Conservation (phyloP, 2,888 invertebrate genomes). For the Sphecodes monilicornis region DNA sequence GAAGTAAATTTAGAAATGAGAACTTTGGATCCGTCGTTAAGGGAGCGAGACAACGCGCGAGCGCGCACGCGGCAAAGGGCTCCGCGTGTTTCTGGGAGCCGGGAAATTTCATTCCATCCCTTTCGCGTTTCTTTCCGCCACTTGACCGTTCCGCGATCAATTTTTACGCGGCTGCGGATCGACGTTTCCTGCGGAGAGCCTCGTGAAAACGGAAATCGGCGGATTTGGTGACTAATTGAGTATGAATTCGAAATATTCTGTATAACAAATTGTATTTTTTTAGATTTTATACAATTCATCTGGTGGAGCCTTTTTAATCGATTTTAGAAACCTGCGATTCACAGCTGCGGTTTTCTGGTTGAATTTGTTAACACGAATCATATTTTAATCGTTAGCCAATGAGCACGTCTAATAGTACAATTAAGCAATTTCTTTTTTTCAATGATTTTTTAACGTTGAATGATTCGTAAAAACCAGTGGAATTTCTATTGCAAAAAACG, state of each 20-base stretch:
- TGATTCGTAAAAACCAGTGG: too few relatives aligned
- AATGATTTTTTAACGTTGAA: too few relatives aligned
- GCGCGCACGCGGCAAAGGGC: background rate
- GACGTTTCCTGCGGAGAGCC: conserved; percentile 33
- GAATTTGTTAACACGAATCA: too few relatives aligned
- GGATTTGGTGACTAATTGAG: background rate
- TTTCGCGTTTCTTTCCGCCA: conserved; percentile 22
- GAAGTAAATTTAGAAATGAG: conserved; percentile 63
- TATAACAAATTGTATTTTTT: too few relatives aligned
- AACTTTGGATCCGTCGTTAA: conserved; percentile 55
- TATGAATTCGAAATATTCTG: too few relatives aligned
- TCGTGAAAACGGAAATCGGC: conserved; percentile 5
- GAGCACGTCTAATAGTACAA: too few relatives aligned
- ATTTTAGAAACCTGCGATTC: too few relatives aligned
- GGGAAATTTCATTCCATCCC: conserved; percentile 45
- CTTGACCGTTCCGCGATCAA: conserved; percentile 15
- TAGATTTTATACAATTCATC: background rate
- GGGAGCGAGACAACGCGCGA: conserved; percentile 21
- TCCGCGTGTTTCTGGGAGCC: conserved; percentile 16
- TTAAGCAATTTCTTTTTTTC: background rate
- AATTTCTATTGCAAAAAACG: too few relatives aligned
- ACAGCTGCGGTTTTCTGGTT: too few relatives aligned
- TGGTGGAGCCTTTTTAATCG: too few relatives aligned
- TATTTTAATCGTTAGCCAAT: too few relatives aligned
- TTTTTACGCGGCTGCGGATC: conserved; percentile 18